Percentiles rank a stretch among this genome's conserved stretches.
Conservation (phyloP, 2,113 vertebrate genomes). For the Pipra filicauda region DNA sequence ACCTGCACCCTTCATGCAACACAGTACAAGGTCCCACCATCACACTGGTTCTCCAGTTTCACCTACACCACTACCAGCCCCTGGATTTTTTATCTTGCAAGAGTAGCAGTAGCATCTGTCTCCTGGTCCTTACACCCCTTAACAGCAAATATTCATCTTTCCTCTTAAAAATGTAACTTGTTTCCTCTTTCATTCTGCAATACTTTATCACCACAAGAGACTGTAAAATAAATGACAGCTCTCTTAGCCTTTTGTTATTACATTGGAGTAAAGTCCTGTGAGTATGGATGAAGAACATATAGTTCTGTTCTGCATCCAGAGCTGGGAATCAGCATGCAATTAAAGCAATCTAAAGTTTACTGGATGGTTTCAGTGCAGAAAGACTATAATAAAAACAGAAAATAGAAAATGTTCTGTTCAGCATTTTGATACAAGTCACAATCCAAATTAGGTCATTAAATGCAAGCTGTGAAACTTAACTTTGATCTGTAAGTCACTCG, state of each 20-base stretch:
- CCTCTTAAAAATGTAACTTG: neutral
- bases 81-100: neutral
- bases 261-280: neutral
- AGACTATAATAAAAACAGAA: neutral
- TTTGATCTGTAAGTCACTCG: neutral
- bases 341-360: neutral
- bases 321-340: neutral
- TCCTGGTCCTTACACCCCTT: neutral
- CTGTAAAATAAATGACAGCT: neutral
- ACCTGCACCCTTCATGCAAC: neutral
- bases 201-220: neutral
- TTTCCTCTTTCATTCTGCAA: neutral
- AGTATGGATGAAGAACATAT: neutral
- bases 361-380: neutral
- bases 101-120: neutral
- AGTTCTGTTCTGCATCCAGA: neutral
- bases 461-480: neutral
- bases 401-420: neutral
- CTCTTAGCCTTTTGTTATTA: neutral
- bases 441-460: conserved; percentile 28
- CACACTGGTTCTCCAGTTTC: neutral
- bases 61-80: neutral
- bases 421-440: neutral
- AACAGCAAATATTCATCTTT: neutral
- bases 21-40: neutral